Evolutionary conservation across 2,113 vertebrate genomes (phyloP).

Genomic region (Cepphus grylle): DNA sequence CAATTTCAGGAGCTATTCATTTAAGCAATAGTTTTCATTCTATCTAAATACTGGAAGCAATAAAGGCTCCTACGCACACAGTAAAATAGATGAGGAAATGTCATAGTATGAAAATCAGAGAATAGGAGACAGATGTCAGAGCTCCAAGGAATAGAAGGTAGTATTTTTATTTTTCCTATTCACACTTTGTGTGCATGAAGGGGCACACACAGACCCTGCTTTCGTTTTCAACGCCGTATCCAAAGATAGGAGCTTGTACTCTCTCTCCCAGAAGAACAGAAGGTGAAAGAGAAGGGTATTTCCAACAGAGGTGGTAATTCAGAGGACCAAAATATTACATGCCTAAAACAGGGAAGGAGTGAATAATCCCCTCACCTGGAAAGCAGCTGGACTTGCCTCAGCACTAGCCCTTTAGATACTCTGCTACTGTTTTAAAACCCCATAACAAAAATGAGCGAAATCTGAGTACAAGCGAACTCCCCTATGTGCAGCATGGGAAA

Average conservation of each 20-base stretch:
- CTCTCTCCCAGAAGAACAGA: background rate
- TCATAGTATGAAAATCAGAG: background rate
- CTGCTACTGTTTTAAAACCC: background rate
- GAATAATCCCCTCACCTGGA: background rate
- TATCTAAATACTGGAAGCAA: constrained; percentile 10
- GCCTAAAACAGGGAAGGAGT: background rate
- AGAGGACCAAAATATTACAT: background rate
- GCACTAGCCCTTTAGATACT: background rate
- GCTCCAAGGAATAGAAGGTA: background rate
- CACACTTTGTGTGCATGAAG: background rate
- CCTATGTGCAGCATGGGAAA: background rate
- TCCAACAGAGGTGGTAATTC: background rate
- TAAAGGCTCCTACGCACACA: background rate
- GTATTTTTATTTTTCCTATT: background rate
- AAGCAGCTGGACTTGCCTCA: background rate
- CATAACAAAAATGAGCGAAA: background rate
- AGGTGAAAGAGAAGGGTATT: background rate
- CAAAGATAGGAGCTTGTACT: background rate
- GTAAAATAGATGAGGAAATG: constrained; percentile 11
- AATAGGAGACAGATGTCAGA: background rate
- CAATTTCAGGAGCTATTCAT: constrained; percentile 34
- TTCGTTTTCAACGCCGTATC: background rate
- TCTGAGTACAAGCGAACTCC: background rate
- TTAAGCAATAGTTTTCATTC: constrained; percentile 23
- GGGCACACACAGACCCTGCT: background rate